phyloP scores from a whole-genome alignment of 2,888 invertebrate species.

The Stenotaenia linearis region DNA sequence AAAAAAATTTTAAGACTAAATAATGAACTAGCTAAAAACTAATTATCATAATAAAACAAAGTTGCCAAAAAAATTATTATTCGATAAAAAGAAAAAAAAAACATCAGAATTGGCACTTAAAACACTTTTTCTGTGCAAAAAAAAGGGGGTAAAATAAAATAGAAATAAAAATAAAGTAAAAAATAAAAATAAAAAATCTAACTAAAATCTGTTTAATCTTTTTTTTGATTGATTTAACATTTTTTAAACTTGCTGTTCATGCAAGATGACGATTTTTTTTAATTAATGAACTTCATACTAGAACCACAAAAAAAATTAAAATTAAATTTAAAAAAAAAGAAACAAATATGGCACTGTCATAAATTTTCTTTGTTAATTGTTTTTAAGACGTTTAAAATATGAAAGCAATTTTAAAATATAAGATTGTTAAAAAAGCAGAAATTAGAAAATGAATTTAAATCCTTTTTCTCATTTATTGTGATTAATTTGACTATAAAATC shows the following conservation, averaged over 20 bases:
- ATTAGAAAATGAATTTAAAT: slow-evolving; percentile 9
- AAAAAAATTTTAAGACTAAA: background rate
- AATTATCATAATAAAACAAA: background rate
- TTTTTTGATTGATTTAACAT: background rate
- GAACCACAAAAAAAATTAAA: background rate
- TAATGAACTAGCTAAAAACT: background rate
- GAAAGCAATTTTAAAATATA: background rate
- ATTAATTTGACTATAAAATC: no score
- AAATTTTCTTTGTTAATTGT: background rate
- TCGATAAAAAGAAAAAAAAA: background rate
- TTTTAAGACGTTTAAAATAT: background rate
- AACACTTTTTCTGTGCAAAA: no score
- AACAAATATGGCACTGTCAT: slow-evolving; percentile 1
- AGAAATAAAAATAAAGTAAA: no score
- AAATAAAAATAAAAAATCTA: background rate
- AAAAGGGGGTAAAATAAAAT: no score
- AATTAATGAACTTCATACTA: background rate
- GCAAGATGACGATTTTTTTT: background rate
- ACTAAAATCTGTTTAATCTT: background rate
- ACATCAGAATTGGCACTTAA: background rate
- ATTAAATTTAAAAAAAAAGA: no score
- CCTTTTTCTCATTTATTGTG: background rate
- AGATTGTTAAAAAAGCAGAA: background rate
- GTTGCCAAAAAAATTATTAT: background rate
- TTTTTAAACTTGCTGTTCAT: slow-evolving; percentile 13